Evolutionary conservation across 2,888 invertebrate genomes (phyloP).

Genomic region (Caenorhabditis sp.): DNA sequence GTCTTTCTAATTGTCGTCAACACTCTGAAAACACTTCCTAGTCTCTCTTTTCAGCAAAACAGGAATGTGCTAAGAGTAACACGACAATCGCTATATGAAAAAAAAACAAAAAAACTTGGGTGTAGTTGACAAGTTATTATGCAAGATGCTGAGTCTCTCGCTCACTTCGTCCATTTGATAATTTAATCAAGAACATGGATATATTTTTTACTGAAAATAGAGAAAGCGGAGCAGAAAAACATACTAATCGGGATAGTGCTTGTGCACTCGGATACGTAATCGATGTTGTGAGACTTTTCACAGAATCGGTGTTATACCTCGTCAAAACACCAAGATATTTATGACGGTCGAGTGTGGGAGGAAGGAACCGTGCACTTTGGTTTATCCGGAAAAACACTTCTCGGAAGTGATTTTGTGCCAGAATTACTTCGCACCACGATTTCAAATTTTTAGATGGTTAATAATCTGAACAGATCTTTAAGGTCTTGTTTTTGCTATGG

Average conservation of each 20-base stretch:
- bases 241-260: slow-evolving; percentile 32
- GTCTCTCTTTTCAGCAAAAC: too few relatives aligned
- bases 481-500: too few relatives aligned
- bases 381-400: slow-evolving; percentile 20
- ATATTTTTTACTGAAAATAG: too few relatives aligned
- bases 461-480: too few relatives aligned
- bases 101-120: slow-evolving; percentile 52
- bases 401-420: background rate
- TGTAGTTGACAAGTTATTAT: slow-evolving; percentile 55
- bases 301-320: background rate
- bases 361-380: slow-evolving; percentile 18
- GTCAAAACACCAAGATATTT: background rate
- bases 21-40: slow-evolving; percentile 54
- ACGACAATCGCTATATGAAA: too few relatives aligned
- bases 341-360: slow-evolving; percentile 8
- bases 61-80: too few relatives aligned
- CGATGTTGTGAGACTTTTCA: slow-evolving; percentile 31
- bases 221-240: slow-evolving; percentile 7
- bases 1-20: slow-evolving; percentile 19
- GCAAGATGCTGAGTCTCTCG: slow-evolving; percentile 6
- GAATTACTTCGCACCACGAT: too few relatives aligned
- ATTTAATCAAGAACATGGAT: slow-evolving; percentile 46
- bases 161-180: slow-evolving; percentile 26
- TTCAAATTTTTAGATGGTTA: too few relatives aligned
- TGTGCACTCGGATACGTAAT: slow-evolving; percentile 20